Conservation (phyloP, 1,140 invertebrate species). For the Solenopsis fugax region DNA sequence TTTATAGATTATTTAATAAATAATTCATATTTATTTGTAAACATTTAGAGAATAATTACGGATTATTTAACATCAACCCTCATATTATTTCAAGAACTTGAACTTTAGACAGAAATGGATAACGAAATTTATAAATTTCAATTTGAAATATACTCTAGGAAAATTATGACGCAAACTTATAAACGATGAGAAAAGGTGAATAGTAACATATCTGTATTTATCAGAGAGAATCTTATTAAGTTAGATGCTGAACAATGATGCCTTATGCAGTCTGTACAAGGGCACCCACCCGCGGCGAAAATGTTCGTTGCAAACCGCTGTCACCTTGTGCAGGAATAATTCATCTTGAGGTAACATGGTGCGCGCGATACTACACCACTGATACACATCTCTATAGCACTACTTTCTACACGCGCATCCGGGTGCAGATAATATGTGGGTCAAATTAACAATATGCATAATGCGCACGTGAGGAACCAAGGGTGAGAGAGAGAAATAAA, state of each 20-base stretch:
- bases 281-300: not conserved
- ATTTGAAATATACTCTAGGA: not conserved
- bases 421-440: constrained; percentile 71
- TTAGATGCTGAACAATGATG: constrained; percentile 10
- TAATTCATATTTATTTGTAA: not conserved
- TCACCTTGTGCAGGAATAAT: constrained; percentile 68
- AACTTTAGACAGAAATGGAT: not conserved
- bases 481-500: not conserved
- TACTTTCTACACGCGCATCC: constrained; percentile 54
- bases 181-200: not conserved
- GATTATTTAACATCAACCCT: not conserved
- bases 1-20: not conserved
- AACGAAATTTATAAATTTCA: not conserved
- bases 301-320: constrained; percentile 37
- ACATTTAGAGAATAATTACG: not conserved
- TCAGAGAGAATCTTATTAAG: constrained; percentile 21
- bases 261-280: constrained; percentile 38
- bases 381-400: constrained; percentile 27
- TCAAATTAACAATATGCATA: constrained; percentile 71
- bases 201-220: constrained; percentile 29
- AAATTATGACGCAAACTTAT: not conserved
- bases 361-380: constrained; percentile 27
- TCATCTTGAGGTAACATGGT: constrained; percentile 54
- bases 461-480: not conserved
- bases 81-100: not conserved